Percentiles rank a stretch among this genome's conserved stretches.
Evolutionary conservation across 2,888 invertebrate species (phyloP).

Genomic region (Lasioglossum zephyrum): DNA sequence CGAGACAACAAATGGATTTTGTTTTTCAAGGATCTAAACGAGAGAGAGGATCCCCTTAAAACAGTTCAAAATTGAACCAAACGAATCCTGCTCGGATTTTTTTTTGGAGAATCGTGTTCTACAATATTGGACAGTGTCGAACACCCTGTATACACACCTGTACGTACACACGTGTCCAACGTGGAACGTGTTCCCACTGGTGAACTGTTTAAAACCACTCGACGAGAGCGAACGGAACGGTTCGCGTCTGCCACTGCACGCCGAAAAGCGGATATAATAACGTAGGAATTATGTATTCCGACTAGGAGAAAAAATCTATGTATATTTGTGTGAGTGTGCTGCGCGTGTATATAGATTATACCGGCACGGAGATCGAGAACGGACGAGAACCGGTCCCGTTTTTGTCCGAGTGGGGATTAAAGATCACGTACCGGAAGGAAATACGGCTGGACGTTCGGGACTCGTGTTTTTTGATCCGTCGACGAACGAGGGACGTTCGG

Average conservation of each 20-base stretch:
- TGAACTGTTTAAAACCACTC: slow-evolving; percentile 73
- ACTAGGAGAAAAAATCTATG: slow-evolving; percentile 30
- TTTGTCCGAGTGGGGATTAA: slow-evolving; percentile 63
- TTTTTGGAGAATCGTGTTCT: not conserved
- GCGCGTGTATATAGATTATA: not conserved
- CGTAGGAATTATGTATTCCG: slow-evolving; percentile 66
- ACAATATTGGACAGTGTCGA: not conserved
- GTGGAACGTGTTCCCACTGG: slow-evolving; percentile 43
- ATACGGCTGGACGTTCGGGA: slow-evolving; percentile 39
- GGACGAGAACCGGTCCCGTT: slow-evolving; percentile 18
- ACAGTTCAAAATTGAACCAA: not conserved
- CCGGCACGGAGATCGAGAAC: slow-evolving; percentile 33
- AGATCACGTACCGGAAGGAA: slow-evolving; percentile 44
- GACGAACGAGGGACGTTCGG: slow-evolving; percentile 11
- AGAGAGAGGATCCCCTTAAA: not conserved
- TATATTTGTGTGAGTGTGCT: not conserved
- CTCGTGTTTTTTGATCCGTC: slow-evolving; percentile 34
- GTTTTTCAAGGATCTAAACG: too few relatives aligned
- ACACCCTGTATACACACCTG: not conserved
- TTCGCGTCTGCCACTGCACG: slow-evolving; percentile 49
- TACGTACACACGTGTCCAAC: slow-evolving; percentile 38
- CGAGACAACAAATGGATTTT: too few relatives aligned
- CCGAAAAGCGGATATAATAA: slow-evolving; percentile 74
- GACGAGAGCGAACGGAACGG: slow-evolving; percentile 55
- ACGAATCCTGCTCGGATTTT: not conserved